These are phyloP conservation scores for cattle (Bos taurus) DNA, from an alignment of 2,113 vertebrate species.

Conservation along the genomic window DNA sequence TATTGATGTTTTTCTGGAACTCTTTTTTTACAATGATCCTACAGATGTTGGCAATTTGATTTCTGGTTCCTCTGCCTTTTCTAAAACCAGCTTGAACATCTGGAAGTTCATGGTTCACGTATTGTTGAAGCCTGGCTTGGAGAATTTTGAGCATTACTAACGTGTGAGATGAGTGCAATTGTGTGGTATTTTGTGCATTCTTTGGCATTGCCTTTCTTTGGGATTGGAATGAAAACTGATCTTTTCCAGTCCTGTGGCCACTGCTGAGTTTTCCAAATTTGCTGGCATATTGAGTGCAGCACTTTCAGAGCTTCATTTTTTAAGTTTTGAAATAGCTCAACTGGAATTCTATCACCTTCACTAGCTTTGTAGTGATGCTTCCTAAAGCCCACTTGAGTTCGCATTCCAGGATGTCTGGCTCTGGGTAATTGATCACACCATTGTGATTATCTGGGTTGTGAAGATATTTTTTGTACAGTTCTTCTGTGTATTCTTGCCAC, in stretches of 20 bases:
- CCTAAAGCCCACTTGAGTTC: neutral
- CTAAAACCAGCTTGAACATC: too few species aligned
- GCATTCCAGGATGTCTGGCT: neutral
- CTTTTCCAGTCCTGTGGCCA: neutral
- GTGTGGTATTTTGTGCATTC: neutral
- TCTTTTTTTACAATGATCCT: neutral
- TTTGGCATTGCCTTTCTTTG: neutral
- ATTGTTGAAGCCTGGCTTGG: neutral
- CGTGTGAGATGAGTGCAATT: neutral
- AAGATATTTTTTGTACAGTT: neutral
- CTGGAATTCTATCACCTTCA: too few species aligned
- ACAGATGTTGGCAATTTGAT: neutral
- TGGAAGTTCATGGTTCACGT: rapidly evolving
- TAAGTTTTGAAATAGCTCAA: too few species aligned
- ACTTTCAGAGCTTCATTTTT: neutral
- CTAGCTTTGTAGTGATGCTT: neutral
- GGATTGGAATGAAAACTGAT: neutral
- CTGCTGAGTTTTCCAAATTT: neutral
- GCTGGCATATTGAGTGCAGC: neutral
- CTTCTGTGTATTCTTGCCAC: neutral
- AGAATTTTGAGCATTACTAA: neutral
- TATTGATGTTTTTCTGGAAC: neutral
- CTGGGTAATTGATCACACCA: neutral
- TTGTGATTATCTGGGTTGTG: neutral
- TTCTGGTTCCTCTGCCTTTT: neutral